Evolutionary conservation across 1,140 invertebrate species (phyloP), one percentile per base, ranked within the genome.

Genomic region (Heliothis virescens): DNA sequence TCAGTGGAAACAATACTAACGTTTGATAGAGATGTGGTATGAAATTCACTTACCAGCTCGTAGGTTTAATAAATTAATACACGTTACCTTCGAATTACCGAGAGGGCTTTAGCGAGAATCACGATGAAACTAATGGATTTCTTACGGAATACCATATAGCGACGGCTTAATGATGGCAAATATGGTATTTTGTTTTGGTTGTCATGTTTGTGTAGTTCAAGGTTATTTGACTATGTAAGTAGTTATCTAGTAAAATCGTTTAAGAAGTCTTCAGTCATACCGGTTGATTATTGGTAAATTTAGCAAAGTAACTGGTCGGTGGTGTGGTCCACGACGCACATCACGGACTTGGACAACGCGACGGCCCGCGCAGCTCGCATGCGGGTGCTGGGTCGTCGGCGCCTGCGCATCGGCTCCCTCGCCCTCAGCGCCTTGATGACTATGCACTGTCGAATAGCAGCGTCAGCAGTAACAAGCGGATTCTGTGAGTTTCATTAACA

Each of bases 241-340:
- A 34, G 18, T 13, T 57, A 3, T 3, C 53, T 60, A 26, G 10
- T n/a, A 26, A 13, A 15, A 34, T 15, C 26, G 3, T 4, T 3
- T 13, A 29, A 60, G 29, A n/a, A 21, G 4, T 18, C 3, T 16
- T 41, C 29, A 15, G 12, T 59, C 5, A 59, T 34, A 55, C 9
- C 11, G 13, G 11, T 48, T 18, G 16, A 15, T 52, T 63, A 52
- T 47, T 34, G 53, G 13, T 52, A 15, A 29, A 48, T n/a, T 72
- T 53, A 87, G 85, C 87, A 88, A 81, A 89, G 87, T 47, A 85
- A 93, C 47, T 92, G 88, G 89, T 94, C 92, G 15, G 84, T 87
- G 79, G 85, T 92, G 62, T 90, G 90, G 88, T 94, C 92, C n/a
- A 94, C 92, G 21, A 74, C 86, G 7, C 84, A 91, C n/a, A 86